Evolutionary conservation across 2,888 invertebrate species (phyloP), one percentile per base, ranked within the genome.

Genomic region (Cheilosia variabilis): DNA sequence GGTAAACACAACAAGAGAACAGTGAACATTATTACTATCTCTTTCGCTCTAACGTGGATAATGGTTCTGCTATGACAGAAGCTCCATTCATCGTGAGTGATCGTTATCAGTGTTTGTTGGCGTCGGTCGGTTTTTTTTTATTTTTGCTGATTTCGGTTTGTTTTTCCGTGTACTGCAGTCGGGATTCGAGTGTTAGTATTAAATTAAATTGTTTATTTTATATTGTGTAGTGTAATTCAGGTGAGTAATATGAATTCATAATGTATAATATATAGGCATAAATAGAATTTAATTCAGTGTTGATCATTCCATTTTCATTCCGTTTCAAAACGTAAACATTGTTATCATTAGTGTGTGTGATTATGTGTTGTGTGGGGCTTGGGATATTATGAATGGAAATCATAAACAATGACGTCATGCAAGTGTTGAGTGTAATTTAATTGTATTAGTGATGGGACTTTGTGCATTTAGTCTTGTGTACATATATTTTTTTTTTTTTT

Each of bases 301-400:
- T 53, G 50, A 19, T 22, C 22, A 2, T 22, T 50, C 19, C 50
- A 50, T 50, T 50, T 50, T 50, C 50, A 50, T 50, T 50, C 9
- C 19, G 17, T 50, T 50, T 50, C 50, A 17, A 24, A 24, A 50
- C 47, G 19, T 50, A 50, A 50, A 50, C 22, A 50, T n/a, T 22
- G 50, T 17, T 50, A 50, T 22, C 10, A 50, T 50, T 50, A 50
- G 50, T 50, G 50, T 19, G 22, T 22, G 22, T 45, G n/a, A 52
- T 52, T 52, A 52, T 52, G 50, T 52, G 50, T 52, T 22, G 22
- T 52, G 22, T 52, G 50, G n/a, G 50, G 50, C 22, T 50, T 50
- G 50, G 22, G 50, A 2, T 22, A 52, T 52, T 45, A 5, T 15
- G 17, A n/a, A 50, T 15, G 53, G 5, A 19, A 27, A 53, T 52